These are phyloP conservation scores for Acleris laterana DNA, from an alignment of 2,888 invertebrate genomes.

Conservation along the genomic window DNA sequence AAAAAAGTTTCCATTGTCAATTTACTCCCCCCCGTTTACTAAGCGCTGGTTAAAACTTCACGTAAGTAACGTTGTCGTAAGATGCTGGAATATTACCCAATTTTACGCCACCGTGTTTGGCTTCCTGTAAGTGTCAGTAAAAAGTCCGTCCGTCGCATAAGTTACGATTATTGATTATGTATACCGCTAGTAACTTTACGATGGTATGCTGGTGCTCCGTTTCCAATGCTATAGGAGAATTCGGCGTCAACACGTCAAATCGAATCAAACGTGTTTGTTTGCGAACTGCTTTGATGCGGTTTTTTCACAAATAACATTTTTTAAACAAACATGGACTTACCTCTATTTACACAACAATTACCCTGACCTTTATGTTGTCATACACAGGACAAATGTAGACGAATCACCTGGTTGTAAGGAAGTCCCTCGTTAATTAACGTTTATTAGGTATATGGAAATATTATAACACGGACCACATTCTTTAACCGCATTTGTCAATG, in stretches of 20 bases:
- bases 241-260: neutral
- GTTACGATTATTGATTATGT: conserved; percentile 79
- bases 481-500: conserved; percentile 2
- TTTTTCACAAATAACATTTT: no score
- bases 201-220: conserved; percentile 60
- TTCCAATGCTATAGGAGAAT: conserved; percentile 51
- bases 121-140: conserved; percentile 64
- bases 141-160: conserved; percentile 67
- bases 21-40: neutral
- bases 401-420: no score
- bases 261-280: neutral
- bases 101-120: conserved; percentile 54
- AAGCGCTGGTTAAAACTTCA: conserved; percentile 17
- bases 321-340: no score
- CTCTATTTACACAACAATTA: no score
- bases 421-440: no score
- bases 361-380: no score
- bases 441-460: neutral
- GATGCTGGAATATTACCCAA: conserved; percentile 32
- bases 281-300: neutral
- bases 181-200: conserved; percentile 75
- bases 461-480: neutral
- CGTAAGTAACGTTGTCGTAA: conserved; percentile 21
- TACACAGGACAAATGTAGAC: no score
- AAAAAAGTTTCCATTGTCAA: conserved; percentile 22